These are phyloP conservation scores for Haemorhous mexicanus DNA, from an alignment of 2,113 vertebrate species.

Conservation along the genomic window DNA sequence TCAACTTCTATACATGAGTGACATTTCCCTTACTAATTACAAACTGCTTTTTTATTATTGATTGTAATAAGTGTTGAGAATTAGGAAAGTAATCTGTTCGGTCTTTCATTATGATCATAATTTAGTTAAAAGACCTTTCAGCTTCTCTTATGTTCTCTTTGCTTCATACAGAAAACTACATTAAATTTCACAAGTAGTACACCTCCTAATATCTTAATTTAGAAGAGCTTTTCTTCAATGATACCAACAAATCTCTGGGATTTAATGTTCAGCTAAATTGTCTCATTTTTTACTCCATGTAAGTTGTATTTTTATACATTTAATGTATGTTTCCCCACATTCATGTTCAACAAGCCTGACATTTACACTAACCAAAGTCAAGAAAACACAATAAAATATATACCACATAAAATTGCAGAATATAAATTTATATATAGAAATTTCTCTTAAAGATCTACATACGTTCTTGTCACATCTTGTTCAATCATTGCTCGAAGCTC, in stretches of 20 bases:
- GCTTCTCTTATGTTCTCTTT: neutral
- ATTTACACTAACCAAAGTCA: neutral
- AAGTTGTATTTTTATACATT: conserved; percentile 14
- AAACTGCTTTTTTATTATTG: conserved; percentile 32
- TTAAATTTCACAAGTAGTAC: conserved; percentile 22
- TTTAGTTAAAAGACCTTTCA: conserved; percentile 18
- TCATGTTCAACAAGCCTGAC: neutral
- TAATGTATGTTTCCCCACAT: conserved; percentile 45
- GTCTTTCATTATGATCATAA: conserved; percentile 25
- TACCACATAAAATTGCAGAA: neutral
- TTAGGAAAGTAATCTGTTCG: conserved; percentile 34
- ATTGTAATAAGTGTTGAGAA: conserved; percentile 46
- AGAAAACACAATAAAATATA: conserved; percentile 12
- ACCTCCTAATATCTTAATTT: conserved; percentile 53
- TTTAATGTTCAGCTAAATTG: conserved; percentile 20
- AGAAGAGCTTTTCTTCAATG: conserved; percentile 31
- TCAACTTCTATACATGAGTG: neutral
- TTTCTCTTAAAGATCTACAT: conserved; percentile 57
- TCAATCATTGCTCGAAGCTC: conserved; percentile 97
- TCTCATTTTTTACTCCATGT: neutral
- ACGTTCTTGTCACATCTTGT: conserved; percentile 97
- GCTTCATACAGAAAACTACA: neutral
- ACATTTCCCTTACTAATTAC: conserved; percentile 34
- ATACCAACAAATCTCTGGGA: conserved; percentile 19
- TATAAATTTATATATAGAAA: neutral